These are phyloP conservation scores for Bufo gargarizans DNA, from an alignment of 2,113 vertebrate genomes.

Conservation along the genomic window DNA sequence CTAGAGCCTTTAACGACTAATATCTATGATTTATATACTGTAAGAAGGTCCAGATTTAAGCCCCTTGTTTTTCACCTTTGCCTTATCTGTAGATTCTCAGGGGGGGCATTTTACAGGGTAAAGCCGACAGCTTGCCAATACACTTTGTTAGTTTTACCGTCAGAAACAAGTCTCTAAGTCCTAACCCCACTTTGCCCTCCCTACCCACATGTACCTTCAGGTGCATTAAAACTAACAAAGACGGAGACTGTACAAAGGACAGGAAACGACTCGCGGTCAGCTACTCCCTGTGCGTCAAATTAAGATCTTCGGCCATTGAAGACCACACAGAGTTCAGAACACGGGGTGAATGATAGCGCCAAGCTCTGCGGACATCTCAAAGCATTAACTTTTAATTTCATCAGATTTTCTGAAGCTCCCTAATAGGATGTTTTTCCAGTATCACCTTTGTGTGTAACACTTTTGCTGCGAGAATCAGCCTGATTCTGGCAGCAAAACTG, in stretches of 20 bases:
- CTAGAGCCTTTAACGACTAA: not conserved
- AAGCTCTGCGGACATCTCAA: conserved; percentile 2
- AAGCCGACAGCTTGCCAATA: conserved; percentile 38
- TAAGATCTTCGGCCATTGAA: conserved; percentile 7
- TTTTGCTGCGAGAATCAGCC: conserved; percentile 9
- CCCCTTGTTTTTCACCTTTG: conserved; percentile 28
- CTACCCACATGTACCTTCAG: conserved; percentile 26
- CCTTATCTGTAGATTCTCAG: conserved; percentile 10
- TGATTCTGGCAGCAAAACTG: too few species aligned
- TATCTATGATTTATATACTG: not conserved
- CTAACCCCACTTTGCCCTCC: not conserved
- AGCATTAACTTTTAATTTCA: conserved; percentile 31
- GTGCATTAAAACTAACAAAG: conserved; percentile 41
- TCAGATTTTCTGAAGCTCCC: conserved; percentile 4
- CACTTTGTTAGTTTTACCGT: conserved; percentile 51
- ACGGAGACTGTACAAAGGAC: conserved; percentile 25
- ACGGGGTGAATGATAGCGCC: not conserved
- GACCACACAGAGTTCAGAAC: conserved; percentile 23
- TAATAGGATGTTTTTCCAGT: not conserved
- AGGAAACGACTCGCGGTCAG: conserved; percentile 32
- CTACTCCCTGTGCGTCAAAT: conserved; percentile 51
- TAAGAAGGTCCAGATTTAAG: not conserved
- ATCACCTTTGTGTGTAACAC: conserved; percentile 3
- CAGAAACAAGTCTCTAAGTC: not conserved
- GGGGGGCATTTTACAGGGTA: conserved; percentile 6